Evolutionary conservation across 2,888 invertebrate genomes (phyloP).

Genomic region (Oasisia sp.): DNA sequence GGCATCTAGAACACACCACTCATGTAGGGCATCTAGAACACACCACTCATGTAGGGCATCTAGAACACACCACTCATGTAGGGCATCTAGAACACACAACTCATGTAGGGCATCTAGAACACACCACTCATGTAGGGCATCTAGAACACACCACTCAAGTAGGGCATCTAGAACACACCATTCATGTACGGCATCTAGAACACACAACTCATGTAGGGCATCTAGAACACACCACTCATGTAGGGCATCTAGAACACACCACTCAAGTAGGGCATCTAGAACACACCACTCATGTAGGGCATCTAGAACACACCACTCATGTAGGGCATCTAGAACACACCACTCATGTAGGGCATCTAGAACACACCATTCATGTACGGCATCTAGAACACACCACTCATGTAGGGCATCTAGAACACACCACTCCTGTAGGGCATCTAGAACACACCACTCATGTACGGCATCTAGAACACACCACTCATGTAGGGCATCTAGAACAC

Average conservation of each 20-base stretch:
- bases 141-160: neutral
- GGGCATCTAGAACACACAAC: neutral
- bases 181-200: neutral
- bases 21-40: neutral
- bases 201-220: neutral
- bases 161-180: neutral
- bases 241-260: constrained; percentile 7
- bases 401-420: neutral
- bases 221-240: neutral
- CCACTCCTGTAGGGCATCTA: neutral
- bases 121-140: neutral
- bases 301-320: neutral
- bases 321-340: too few relatives aligned
- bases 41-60: neutral
- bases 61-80: neutral
- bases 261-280: neutral
- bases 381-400: neutral
- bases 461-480: neutral
- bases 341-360: neutral
- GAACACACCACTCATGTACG: neutral
- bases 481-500: neutral
- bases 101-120: neutral
- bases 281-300: neutral
- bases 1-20: neutral
- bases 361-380: neutral